Base-by-base conservation (phyloP, 2,797 vertebrate genomes). In the Acanthornis magna region DNA sequence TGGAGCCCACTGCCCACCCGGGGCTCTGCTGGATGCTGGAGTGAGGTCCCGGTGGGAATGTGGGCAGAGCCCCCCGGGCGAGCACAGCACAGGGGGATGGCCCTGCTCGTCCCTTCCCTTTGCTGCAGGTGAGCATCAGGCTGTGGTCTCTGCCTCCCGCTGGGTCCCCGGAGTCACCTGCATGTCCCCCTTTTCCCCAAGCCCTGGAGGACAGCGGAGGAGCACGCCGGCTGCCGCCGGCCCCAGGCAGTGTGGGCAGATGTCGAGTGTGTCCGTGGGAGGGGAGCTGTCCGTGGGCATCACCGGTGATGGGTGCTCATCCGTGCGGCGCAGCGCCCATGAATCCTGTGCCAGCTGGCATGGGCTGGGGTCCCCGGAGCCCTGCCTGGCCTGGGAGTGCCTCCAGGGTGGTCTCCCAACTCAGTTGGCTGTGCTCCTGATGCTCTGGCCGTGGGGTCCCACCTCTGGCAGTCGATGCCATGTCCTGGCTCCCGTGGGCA, bases 81-180 rank as follows among this genome's bases (percentile, higher is more conserved):
- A 51, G n/a, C 0, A 0, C 1, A 8, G 50, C 2, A 1, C 3
- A 0, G 22, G 25, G 43, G 17, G 32, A 30, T 26, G 38, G 19
- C 57, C 62, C 32, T 32, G 68, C 42, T 48, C 1, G 2, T 80
- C 75, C 63, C 61, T 67, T 57, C 67, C 38, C 18, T 55, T 55
- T 66, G 16, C 68, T 34, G 61, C 50, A 47, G 65, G 42, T 63
- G 73, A 40, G 7, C 12, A 8, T 25, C 4, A 3, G 47, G 15
- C 7, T 4, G 4, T 36, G 81, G 25, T 25, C 21, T 50, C 62
- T 48, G 12, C 0, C 0, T 65, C 55, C 43, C 0, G 0, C 55
- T 1, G 10, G 38, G 81, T 63, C 61, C 32, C 16, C 0, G 0
- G 42, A 11, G 58, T 51, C 55, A 38, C 83, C 91, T 81, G 74